Conservation (phyloP, 2,888 invertebrate species). For the Crepidodera aurea region DNA sequence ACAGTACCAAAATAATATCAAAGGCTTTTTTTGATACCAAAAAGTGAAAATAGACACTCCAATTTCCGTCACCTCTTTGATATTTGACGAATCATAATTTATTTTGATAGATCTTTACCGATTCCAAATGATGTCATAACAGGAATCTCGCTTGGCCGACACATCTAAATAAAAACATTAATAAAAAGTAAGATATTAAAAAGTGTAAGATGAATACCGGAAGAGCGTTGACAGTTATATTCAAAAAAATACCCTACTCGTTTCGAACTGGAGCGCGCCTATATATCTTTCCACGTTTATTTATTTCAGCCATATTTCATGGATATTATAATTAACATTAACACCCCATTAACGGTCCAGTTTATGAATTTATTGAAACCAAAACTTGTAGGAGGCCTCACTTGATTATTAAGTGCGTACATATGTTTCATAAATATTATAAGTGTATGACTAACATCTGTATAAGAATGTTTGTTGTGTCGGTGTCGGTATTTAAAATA, state of each 20-base stretch:
- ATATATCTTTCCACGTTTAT: conserved; percentile 34
- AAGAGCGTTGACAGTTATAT: conserved; percentile 45
- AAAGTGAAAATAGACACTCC: not conserved
- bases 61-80: conserved; percentile 22
- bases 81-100: conserved; percentile 30
- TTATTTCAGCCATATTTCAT: conserved; percentile 35
- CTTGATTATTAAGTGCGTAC: conserved; percentile 21
- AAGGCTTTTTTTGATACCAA: not conserved
- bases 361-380: conserved; percentile 28
- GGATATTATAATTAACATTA: conserved; percentile 36
- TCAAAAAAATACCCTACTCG: conserved; percentile 41
- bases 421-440: conserved; percentile 9
- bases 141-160: not conserved
- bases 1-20: not conserved
- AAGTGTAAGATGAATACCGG: conserved; percentile 46
- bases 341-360: conserved; percentile 33
- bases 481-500: too few relatives aligned
- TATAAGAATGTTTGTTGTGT: not conserved
- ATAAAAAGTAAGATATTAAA: conserved; percentile 42
- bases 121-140: conserved; percentile 14
- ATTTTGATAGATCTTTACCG: conserved; percentile 15
- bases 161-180: conserved; percentile 17
- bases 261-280: conserved; percentile 30
- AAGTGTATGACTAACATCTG: not conserved
- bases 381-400: conserved; percentile 15